Evolutionary conservation across 2,888 invertebrate genomes (phyloP).

Genomic region (Dromius quadrimaculatus): DNA sequence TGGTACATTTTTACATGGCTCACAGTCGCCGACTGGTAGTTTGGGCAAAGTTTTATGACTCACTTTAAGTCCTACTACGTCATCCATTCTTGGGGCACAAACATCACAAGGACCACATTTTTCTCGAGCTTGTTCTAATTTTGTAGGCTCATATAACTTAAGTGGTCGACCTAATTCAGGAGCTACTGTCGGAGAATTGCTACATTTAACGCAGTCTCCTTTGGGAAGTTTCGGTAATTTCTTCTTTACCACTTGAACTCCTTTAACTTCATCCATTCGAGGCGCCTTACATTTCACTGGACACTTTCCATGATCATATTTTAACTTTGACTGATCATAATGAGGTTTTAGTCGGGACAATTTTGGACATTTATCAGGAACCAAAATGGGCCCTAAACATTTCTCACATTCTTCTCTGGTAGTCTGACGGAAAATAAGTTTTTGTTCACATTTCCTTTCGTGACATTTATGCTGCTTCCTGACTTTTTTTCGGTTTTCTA

Average conservation of each 20-base stretch:
- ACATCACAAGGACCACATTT: conserved; percentile 37
- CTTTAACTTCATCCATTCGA: conserved; percentile 47
- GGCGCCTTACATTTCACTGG: conserved; percentile 20
- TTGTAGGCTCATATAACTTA: background rate
- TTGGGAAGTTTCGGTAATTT: conserved; percentile 29
- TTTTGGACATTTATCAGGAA: conserved; percentile 10
- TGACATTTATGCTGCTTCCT: conserved; percentile 28
- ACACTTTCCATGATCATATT: conserved; percentile 18
- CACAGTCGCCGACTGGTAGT: background rate
- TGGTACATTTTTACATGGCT: background rate
- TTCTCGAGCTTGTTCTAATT: background rate
- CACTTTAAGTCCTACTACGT: conserved; percentile 34
- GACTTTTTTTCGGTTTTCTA: conserved; percentile 20
- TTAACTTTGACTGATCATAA: conserved; percentile 21
- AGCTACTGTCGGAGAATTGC: conserved; percentile 39
- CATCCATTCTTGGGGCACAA: conserved; percentile 42
- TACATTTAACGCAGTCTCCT: background rate
- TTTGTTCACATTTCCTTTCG: conserved; percentile 11
- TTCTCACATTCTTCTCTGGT: conserved; percentile 26
- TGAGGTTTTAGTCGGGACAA: conserved; percentile 2
- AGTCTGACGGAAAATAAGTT: conserved; percentile 32
- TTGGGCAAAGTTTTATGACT: background rate
- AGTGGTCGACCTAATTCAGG: conserved; percentile 49
- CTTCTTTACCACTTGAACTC: conserved; percentile 47
- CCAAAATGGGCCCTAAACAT: background rate